phyloP scores from a whole-genome alignment of 1,140 invertebrate species.

The Atta colombica region DNA sequence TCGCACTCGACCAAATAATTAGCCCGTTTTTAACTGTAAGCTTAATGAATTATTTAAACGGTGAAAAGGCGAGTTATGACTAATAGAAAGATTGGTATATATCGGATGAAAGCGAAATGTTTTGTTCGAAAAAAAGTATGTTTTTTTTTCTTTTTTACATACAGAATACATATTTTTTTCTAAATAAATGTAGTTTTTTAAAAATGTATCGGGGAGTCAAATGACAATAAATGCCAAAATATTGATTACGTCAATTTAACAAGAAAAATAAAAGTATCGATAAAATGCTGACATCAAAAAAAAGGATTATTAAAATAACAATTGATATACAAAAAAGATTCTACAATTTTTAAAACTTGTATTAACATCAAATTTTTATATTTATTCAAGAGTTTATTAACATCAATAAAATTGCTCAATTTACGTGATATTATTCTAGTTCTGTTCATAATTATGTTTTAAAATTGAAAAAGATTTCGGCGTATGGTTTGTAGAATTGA shows the following conservation, averaged over 20 bases:
- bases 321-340: no score
- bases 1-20: slow-evolving; percentile 46
- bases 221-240: not conserved
- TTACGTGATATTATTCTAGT: no score
- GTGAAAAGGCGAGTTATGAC: not conserved
- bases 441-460: no score
- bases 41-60: not conserved
- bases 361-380: no score
- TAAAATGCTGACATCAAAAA: not conserved
- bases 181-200: not conserved
- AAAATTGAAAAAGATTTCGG: no score
- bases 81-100: not conserved
- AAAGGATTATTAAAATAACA: no score
- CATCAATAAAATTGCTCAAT: no score
- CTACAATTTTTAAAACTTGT: no score
- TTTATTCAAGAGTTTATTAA: no score
- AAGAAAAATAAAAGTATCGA: not conserved
- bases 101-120: not conserved
- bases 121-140: not conserved
- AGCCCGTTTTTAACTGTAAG: not conserved
- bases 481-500: no score
- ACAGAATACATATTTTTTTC: not conserved
- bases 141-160: not conserved
- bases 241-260: not conserved
- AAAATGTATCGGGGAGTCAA: not conserved